Conservation (phyloP, 2,888 invertebrate genomes). For the Luffia ferchaultella region DNA sequence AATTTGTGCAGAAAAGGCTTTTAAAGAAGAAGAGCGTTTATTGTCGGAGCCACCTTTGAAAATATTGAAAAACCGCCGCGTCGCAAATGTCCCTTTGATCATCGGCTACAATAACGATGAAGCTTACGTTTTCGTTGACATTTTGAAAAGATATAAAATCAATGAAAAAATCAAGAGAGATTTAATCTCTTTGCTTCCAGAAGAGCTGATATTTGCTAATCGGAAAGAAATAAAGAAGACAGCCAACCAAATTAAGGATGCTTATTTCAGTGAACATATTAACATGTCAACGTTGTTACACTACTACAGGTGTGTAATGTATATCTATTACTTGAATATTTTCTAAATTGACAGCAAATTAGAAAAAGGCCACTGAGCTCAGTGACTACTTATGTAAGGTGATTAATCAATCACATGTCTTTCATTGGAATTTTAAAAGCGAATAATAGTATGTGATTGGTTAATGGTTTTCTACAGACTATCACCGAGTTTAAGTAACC, state of each 20-base stretch:
- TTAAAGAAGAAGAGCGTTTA: conserved; percentile 35
- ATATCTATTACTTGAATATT: no score
- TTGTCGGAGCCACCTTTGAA: conserved; percentile 35
- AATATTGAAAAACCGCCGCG: conserved; percentile 24
- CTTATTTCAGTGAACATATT: conserved; percentile 36
- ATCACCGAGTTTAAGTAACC: no score
- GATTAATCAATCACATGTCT: no score
- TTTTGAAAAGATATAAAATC: conserved; percentile 25
- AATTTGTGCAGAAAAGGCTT: conserved; percentile 28
- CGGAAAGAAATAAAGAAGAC: conserved; percentile 30
- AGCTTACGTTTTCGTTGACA: conserved; percentile 41
- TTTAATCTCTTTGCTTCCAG: conserved; percentile 31
- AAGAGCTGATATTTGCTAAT: conserved; percentile 34
- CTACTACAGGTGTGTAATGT: conserved; percentile 53
- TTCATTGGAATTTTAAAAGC: no score
- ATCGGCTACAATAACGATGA: conserved; percentile 47
- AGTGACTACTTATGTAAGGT: no score
- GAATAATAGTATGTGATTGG: no score
- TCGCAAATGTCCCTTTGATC: conserved; percentile 34
- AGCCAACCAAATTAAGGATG: conserved; percentile 28
- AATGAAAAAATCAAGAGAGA: conserved; percentile 22
- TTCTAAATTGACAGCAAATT: no score
- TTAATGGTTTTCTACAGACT: no score
- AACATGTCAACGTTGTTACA: conserved; percentile 29
- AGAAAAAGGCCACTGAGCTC: no score